These are phyloP conservation scores for Erpornis zantholeuca DNA, from an alignment of 2,113 vertebrate genomes.

Conservation along the genomic window DNA sequence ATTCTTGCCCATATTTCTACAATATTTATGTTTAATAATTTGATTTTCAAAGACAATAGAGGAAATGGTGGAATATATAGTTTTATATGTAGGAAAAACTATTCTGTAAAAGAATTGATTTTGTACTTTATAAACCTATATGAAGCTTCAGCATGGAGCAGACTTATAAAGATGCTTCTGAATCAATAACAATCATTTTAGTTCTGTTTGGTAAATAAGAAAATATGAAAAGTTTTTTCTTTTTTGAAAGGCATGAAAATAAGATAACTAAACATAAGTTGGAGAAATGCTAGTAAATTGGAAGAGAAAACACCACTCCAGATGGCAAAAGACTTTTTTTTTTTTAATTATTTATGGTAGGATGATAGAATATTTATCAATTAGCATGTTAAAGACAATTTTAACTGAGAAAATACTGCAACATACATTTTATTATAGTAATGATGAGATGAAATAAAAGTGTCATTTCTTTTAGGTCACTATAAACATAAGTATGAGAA, in stretches of 20 bases:
- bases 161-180: not conserved
- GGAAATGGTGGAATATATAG: not conserved
- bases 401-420: not conserved
- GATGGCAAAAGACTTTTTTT: not conserved
- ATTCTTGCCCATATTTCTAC: not conserved
- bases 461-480: not conserved
- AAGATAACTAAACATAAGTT: not conserved
- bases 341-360: not conserved
- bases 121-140: not conserved
- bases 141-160: not conserved
- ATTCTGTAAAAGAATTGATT: not conserved
- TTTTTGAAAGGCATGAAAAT: not conserved
- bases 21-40: not conserved
- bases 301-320: not conserved
- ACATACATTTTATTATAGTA: not conserved
- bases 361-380: not conserved
- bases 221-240: not conserved
- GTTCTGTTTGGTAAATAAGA: not conserved
- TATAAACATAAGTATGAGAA: not conserved
- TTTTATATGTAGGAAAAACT: not conserved
- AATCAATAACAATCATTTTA: slow-evolving; percentile 6
- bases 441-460: not conserved
- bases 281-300: not conserved
- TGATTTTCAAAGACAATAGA: not conserved
- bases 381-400: not conserved